phyloP scores from a whole-genome alignment of 2,888 invertebrate species.

The Didymodactylos carnosus region DNA sequence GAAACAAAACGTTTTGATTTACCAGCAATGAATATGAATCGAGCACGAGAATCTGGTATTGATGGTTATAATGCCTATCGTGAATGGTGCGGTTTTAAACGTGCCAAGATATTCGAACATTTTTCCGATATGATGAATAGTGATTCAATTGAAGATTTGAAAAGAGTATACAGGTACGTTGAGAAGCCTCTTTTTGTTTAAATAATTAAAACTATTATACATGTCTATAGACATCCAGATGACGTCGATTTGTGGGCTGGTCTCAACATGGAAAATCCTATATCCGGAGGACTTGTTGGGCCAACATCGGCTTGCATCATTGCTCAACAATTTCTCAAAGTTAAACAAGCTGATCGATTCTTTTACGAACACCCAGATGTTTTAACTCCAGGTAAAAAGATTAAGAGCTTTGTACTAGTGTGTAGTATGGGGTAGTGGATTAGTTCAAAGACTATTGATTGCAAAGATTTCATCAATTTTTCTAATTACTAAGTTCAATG shows the following conservation, averaged over 20 bases:
- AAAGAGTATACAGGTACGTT: too few species aligned
- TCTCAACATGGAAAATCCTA: neutral
- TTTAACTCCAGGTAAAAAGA: neutral
- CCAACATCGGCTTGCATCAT: neutral
- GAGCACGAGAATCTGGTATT: conserved; percentile 54
- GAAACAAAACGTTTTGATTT: conserved; percentile 40
- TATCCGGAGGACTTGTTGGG: neutral
- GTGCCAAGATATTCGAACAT: neutral
- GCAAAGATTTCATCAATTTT: too few species aligned
- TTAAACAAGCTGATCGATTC: neutral
- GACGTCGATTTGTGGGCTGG: neutral
- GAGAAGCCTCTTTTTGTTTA: too few species aligned
- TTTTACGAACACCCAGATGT: neutral
- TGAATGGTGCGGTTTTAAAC: conserved; percentile 25
- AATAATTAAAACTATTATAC: too few species aligned
- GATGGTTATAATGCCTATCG: conserved; percentile 50
- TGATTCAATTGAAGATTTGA: neutral
- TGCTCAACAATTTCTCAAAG: neutral
- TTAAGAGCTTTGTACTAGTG: neutral
- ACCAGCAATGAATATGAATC: conserved; percentile 65
- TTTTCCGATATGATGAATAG: conserved; percentile 7
- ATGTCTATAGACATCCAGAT: too few species aligned
- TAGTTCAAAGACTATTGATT: too few species aligned
- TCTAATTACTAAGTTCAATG: too few species aligned
- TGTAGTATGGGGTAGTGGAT: too few species aligned